Evolutionary conservation across 2,797 vertebrate genomes (phyloP), one percentile per base, ranked within the genome.

Genomic region (Acanthis flammea): DNA sequence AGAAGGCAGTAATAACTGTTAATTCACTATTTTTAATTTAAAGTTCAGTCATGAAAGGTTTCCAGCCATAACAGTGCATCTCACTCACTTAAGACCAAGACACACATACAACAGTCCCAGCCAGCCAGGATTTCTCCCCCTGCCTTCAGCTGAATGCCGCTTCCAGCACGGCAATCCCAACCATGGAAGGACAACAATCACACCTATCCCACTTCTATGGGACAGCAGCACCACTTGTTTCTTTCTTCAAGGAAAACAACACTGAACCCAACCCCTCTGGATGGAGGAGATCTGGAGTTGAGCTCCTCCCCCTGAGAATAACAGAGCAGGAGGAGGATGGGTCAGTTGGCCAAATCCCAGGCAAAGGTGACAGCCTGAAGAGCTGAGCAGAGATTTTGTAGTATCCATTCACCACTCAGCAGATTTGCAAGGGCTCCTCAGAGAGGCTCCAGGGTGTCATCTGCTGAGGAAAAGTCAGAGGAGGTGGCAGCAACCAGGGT

Each of bases 1-100:
- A 82, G 53, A 42, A 71, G 17, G 21, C 16, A 58, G 30, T 42
- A 48, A 28, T 39, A 37, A 65, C 51, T 53, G 45, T 71, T 71
- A 77, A 71, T 83, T 65, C 30, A 71, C 79, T 65, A 5, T 71
- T 90, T 95, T 92, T 76, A 79, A 90, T 44, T 68, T 24, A 12
- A 85, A 78, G 42, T 71, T 39, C 51, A 82, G 27, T 7, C 48
- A 22, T 14, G 66, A 68, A 54, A 91, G 12, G 25, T 61, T 82
- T 50, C 57, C 57, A 80, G 47, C 50, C 28, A 1, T 16, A 76
- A 78, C 58, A 67, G 61, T 6, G 6, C 35, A 72, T 42, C n/a
- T 90, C 44, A 8, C 23, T 25, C 39, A 14, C 9, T 47, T 47
- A 86, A 86, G 58, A 79, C 42, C 15, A 28, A 77, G 57, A 74